These are phyloP conservation scores for Tokudaia tokunoshimensis DNA, from an alignment of 2,797 vertebrate species.

Conservation along the genomic window DNA sequence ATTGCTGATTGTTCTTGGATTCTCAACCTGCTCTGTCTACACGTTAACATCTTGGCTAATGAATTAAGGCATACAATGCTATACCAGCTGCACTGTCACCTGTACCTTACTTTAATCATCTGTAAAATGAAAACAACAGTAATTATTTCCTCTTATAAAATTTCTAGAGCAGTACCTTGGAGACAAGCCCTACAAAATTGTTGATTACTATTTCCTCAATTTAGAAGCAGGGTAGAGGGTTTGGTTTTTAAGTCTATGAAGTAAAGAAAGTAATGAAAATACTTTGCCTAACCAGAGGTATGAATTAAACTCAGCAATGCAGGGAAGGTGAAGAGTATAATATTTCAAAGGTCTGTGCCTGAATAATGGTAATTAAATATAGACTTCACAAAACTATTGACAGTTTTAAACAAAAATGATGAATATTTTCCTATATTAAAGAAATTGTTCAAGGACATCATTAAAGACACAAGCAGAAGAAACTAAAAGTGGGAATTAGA, in stretches of 20 bases:
- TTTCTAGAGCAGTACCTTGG: neutral
- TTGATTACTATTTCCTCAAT: conserved; percentile 16
- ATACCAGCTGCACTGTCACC: neutral
- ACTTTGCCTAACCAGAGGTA: neutral
- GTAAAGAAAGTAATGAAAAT: neutral
- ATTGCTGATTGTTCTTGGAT: neutral
- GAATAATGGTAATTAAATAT: neutral
- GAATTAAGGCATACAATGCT: neutral
- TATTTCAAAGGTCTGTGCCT: neutral
- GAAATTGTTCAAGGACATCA: neutral
- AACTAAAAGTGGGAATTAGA: neutral
- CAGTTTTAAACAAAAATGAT: neutral
- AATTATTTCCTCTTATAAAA: neutral
- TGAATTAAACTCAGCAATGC: neutral
- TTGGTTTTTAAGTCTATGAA: neutral
- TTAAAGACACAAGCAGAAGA: neutral
- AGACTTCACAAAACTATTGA: neutral
- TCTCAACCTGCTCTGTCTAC: neutral
- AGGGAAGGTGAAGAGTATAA: neutral
- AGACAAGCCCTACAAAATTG: neutral
- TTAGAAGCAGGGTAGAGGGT: neutral
- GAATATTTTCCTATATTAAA: neutral
- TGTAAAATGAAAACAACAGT: neutral
- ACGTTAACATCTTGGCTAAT: neutral
- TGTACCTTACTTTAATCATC: neutral